Conservation (phyloP, 1,140 invertebrate genomes). For the Dreissena rostriformis region DNA sequence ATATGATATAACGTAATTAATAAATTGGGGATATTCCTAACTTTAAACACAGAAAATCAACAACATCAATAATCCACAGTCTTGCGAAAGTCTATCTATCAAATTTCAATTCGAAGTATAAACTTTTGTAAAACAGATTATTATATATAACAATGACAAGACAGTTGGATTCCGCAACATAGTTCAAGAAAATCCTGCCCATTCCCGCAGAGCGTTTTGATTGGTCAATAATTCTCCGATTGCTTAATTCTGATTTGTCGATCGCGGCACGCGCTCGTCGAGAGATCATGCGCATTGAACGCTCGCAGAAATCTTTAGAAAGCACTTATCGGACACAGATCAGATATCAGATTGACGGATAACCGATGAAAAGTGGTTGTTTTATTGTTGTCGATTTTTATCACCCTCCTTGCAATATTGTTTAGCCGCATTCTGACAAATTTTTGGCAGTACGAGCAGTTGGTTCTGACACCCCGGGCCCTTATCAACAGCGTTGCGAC, state of each 20-base stretch:
- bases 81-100: too few relatives aligned
- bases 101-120: too few relatives aligned
- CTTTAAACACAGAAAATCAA: too few relatives aligned
- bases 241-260: slow-evolving; percentile 29
- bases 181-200: too few relatives aligned
- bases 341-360: slow-evolving; percentile 15
- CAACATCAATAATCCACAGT: too few relatives aligned
- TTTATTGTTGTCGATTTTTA: slow-evolving; percentile 52
- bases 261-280: slow-evolving; percentile 27
- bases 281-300: slow-evolving; percentile 25
- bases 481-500: slow-evolving; percentile 2
- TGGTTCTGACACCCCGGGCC: slow-evolving; percentile 18
- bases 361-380: not conserved
- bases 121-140: too few relatives aligned
- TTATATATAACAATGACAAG: too few relatives aligned
- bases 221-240: slow-evolving; percentile 32
- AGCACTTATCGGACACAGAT: slow-evolving; percentile 28
- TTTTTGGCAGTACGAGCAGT: slow-evolving; percentile 36
- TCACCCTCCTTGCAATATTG: slow-evolving; percentile 27
- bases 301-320: slow-evolving; percentile 24
- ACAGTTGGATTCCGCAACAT: too few relatives aligned
- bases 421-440: slow-evolving; percentile 38
- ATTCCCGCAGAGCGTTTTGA: slow-evolving; percentile 7
- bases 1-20: too few relatives aligned
- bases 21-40: too few relatives aligned